Evolutionary conservation across 2,113 vertebrate species (phyloP).

Genomic region (Rhadina sibilatrix): DNA sequence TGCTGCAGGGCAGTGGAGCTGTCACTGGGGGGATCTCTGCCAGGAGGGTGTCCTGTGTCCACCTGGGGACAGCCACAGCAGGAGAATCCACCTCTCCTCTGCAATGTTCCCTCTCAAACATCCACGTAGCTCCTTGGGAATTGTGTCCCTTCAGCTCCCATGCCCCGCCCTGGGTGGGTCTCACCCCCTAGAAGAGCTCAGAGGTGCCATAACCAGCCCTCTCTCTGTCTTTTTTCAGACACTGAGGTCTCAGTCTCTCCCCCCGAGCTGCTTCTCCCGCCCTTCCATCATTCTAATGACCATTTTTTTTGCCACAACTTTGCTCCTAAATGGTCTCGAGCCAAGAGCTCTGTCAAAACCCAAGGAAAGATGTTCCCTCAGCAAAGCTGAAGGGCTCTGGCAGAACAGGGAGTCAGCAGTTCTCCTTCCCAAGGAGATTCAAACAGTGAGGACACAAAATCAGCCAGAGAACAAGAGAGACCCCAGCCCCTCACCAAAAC

Average conservation of each 20-base stretch:
- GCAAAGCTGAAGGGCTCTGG: background rate
- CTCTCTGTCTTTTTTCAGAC: background rate
- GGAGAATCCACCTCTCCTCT: background rate
- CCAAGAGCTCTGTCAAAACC: background rate
- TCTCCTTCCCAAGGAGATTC: background rate
- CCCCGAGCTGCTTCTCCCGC: background rate
- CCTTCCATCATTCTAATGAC: background rate
- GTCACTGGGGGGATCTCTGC: background rate
- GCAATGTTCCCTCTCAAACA: background rate
- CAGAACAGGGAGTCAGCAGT: background rate
- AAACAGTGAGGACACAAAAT: background rate
- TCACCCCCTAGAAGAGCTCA: background rate
- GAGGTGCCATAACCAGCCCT: background rate
- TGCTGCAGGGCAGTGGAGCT: background rate
- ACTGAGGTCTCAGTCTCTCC: background rate
- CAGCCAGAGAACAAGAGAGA: background rate
- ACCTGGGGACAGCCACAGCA: background rate
- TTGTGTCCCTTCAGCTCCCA: background rate
- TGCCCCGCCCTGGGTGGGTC: background rate
- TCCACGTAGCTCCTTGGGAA: background rate
- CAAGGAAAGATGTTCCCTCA: background rate
- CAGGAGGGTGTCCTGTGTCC: background rate
- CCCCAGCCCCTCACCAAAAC: background rate
- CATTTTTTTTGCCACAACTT: background rate
- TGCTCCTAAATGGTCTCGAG: rapidly evolving